phyloP scores from a whole-genome alignment of 2,888 invertebrate genomes.

The Abrostola tripartita region DNA sequence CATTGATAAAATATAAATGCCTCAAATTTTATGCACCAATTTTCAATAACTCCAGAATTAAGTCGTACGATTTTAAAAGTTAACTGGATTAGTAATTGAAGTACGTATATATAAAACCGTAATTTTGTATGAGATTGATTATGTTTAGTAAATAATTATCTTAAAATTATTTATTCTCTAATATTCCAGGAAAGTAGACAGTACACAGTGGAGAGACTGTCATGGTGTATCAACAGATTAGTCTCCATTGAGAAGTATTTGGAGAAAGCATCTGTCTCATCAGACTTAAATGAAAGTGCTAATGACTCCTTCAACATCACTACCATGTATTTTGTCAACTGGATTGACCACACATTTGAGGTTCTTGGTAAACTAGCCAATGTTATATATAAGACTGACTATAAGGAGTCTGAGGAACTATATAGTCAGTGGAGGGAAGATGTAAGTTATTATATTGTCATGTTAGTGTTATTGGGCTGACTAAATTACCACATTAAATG shows the following conservation, averaged over 20 bases:
- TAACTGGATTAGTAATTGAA: no score
- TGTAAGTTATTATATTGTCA: constrained; percentile 60
- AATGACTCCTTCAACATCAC: constrained; percentile 68
- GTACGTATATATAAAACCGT: neutral
- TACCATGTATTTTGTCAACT: constrained; percentile 83
- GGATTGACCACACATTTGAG: constrained; percentile 85
- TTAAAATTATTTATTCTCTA: neutral
- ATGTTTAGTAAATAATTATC: neutral
- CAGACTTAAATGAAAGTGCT: constrained; percentile 46
- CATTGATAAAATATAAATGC: no score
- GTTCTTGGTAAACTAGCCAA: constrained; percentile 73
- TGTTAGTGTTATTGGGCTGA: neutral
- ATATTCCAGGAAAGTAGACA: constrained; percentile 77
- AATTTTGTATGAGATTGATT: neutral
- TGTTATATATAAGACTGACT: constrained; percentile 72
- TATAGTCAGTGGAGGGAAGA: constrained; percentile 72
- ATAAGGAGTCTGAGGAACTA: constrained; percentile 64
- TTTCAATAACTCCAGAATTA: no score
- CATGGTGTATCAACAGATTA: constrained; percentile 78
- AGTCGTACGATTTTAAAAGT: no score
- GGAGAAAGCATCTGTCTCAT: constrained; percentile 41
- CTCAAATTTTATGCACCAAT: no score
- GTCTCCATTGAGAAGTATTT: constrained; percentile 65
- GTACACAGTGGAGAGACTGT: constrained; percentile 75
- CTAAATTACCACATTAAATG: no score